Conservation (phyloP, 2,113 vertebrate species). For the Isichthys henryi region DNA sequence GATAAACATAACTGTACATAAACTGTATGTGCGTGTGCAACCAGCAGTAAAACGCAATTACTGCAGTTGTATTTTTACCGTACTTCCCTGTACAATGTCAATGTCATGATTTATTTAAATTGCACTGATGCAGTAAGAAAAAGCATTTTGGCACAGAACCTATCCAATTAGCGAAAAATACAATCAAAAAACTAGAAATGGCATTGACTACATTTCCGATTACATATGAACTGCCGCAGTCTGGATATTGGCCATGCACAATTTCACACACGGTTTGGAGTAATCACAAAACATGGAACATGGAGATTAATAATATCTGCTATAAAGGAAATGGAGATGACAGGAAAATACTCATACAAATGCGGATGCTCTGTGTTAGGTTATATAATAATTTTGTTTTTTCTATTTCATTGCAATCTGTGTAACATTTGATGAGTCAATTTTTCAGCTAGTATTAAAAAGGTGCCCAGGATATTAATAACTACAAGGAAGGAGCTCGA, state of each 20-base stretch:
- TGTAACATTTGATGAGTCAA: neutral
- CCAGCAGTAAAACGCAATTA: neutral
- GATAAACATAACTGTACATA: neutral
- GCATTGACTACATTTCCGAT: neutral
- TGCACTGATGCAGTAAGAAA: neutral
- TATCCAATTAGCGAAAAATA: neutral
- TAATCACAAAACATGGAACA: neutral
- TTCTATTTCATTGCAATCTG: neutral
- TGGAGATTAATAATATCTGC: neutral
- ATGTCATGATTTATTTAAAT: neutral
- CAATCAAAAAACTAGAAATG: neutral
- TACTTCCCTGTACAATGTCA: neutral
- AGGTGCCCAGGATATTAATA: neutral
- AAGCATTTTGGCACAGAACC: neutral
- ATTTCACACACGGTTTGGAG: neutral
- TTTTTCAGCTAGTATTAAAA: neutral
- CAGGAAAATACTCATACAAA: neutral
- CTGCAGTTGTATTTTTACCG: neutral
- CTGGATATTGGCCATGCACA: neutral
- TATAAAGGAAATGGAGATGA: neutral
- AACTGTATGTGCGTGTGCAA: neutral
- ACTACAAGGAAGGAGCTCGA: neutral
- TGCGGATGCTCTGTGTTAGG: neutral
- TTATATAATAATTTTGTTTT: neutral
- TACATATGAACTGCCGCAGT: neutral